These are phyloP conservation scores for Sprattus sprattus DNA, from an alignment of 2,113 vertebrate genomes.

Conservation along the genomic window DNA sequence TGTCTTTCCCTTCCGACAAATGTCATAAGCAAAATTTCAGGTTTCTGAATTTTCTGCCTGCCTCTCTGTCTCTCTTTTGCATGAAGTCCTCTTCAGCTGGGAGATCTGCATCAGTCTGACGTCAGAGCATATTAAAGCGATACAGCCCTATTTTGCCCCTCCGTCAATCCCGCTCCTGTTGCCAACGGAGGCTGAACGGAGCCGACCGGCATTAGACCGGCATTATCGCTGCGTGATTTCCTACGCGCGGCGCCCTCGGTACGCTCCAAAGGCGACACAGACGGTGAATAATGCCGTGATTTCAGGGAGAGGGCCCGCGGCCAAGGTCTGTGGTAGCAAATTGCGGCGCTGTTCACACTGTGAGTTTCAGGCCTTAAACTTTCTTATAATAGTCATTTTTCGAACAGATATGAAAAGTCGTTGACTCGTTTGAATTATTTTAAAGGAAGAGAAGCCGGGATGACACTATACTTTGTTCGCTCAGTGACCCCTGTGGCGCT, in stretches of 20 bases:
- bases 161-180: not conserved
- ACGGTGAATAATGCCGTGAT: conserved; percentile 1
- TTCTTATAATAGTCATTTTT: no score
- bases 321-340: not conserved
- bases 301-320: not conserved
- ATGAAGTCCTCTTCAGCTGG: conserved; percentile 54
- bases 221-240: conserved; percentile 1
- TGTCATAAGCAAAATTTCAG: no score
- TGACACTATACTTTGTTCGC: not conserved
- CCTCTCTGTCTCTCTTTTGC: conserved; percentile 43
- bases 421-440: not conserved
- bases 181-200: not conserved
- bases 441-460: not conserved
- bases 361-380: not conserved
- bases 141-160: conserved; percentile 42
- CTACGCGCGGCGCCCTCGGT: not conserved
- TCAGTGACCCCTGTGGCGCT: not conserved
- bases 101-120: conserved; percentile 73
- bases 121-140: conserved; percentile 73
- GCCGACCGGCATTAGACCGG: conserved; percentile 6
- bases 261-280: not conserved
- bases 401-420: not conserved
- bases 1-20: not conserved
- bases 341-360: not conserved
- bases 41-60: conserved; percentile 18